phyloP scores from a whole-genome alignment of 92 coral and sea anemone species.

The Hydrozoanthus gracilis region DNA sequence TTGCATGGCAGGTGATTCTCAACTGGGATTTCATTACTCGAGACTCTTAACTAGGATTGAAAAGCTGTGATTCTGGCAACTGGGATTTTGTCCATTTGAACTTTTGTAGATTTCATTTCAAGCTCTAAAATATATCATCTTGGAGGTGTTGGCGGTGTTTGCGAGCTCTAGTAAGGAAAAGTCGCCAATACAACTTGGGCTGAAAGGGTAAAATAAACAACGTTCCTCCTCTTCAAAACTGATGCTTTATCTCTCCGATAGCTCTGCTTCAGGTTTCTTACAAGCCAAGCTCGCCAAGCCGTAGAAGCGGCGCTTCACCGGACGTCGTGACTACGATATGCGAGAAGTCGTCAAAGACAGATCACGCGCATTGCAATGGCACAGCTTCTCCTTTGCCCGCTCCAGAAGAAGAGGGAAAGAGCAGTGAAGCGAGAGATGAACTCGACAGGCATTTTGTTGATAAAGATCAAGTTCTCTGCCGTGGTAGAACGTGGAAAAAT shows the following conservation, averaged over 20 bases:
- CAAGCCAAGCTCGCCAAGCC: slow-evolving; percentile 38
- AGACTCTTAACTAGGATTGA: no score
- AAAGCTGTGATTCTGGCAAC: no score
- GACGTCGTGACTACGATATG: slow-evolving; percentile 49
- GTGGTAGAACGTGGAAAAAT: slow-evolving; percentile 61
- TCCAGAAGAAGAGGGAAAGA: background rate
- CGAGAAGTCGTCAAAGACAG: slow-evolving; percentile 42
- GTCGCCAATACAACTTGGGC: no score
- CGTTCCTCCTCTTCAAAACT: background rate
- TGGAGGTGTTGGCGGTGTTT: no score
- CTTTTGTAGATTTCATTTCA: no score
- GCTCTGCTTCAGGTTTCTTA: slow-evolving; percentile 50
- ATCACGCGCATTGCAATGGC: slow-evolving; percentile 44
- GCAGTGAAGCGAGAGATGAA: no score
- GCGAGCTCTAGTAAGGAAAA: no score
- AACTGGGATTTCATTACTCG: no score
- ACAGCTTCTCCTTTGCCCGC: slow-evolving; percentile 15
- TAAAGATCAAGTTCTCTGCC: slow-evolving; percentile 25
- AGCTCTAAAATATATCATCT: no score
- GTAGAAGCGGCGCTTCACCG: slow-evolving; percentile 64
- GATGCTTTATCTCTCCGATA: background rate
- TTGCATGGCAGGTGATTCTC: no score
- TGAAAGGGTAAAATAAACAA: no score
- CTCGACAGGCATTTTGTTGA: background rate
- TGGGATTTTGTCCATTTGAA: no score